Percentiles rank a stretch among this genome's conserved stretches.
phyloP scores from a whole-genome alignment of 2,797 vertebrate species.

The Acomys russatus region DNA sequence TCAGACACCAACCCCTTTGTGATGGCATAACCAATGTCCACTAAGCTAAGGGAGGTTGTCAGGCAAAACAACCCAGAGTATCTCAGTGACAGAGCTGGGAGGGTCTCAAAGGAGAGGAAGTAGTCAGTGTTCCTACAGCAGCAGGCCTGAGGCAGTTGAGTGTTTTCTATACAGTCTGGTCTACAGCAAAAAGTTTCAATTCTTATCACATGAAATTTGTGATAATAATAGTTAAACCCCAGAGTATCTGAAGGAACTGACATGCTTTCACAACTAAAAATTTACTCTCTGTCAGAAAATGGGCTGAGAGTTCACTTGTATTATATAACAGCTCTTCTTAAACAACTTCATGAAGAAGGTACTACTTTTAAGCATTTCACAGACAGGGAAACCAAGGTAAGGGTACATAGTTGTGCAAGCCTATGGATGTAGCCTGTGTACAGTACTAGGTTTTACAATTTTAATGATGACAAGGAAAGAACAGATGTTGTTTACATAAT shows the following conservation, averaged over 20 bases:
- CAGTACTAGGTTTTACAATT: background rate
- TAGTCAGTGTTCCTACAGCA: background rate
- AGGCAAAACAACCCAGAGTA: slow-evolving; percentile 47
- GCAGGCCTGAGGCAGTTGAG: background rate
- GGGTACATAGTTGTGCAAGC: background rate
- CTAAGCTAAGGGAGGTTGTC: background rate
- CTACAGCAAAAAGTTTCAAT: background rate
- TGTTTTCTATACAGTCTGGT: background rate
- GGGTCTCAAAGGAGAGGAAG: slow-evolving; percentile 24
- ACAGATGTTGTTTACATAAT: background rate
- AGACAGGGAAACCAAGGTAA: slow-evolving; percentile 48
- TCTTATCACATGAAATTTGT: slow-evolving; percentile 16
- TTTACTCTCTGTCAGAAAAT: slow-evolving; percentile 32
- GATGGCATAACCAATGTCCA: slow-evolving; percentile 60
- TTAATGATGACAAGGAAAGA: background rate
- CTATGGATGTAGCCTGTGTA: background rate
- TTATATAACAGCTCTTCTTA: background rate
- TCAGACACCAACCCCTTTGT: slow-evolving; percentile 32
- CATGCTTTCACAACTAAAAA: slow-evolving; percentile 4
- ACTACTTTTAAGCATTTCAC: slow-evolving; percentile 26
- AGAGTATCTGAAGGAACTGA: background rate
- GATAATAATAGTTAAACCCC: background rate
- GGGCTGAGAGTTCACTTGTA: background rate
- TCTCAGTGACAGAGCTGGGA: background rate
- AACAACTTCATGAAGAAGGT: background rate